phyloP scores from a whole-genome alignment of 1,140 invertebrate species.

The Physella acuta region DNA sequence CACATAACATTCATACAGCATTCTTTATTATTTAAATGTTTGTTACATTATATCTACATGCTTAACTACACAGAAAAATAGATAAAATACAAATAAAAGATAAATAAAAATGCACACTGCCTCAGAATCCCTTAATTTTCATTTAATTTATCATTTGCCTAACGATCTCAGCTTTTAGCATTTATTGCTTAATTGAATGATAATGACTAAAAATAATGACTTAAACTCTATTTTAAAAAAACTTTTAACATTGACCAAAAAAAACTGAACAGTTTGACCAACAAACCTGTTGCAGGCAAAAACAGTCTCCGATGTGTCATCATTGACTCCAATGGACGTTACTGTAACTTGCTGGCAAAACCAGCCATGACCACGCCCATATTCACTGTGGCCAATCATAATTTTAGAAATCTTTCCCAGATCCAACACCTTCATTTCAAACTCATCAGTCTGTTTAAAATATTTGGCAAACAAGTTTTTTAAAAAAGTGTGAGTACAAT shows the following conservation, averaged over 20 bases:
- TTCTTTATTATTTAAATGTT: too few relatives aligned
- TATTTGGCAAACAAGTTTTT: background rate
- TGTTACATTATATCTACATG: too few relatives aligned
- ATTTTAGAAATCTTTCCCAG: conserved; percentile 42
- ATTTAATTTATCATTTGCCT: too few relatives aligned
- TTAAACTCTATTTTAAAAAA: background rate
- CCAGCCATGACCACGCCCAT: conserved; percentile 50
- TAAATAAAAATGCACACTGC: too few relatives aligned
- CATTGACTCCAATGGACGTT: conserved; percentile 9
- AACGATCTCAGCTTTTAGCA: too few relatives aligned
- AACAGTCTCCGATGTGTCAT: conserved; percentile 31
- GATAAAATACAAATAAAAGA: too few relatives aligned
- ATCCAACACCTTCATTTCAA: conserved; percentile 41
- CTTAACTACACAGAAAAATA: too few relatives aligned
- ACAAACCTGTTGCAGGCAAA: conserved; percentile 46
- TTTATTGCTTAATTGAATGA: background rate
- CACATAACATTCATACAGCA: too few relatives aligned
- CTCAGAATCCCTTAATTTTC: too few relatives aligned
- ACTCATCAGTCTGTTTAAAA: conserved; percentile 42
- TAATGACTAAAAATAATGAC: background rate
- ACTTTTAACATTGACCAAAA: too few relatives aligned
- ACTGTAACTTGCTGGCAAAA: conserved; percentile 41
- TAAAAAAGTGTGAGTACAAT: too few relatives aligned
- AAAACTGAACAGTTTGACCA: too few relatives aligned
- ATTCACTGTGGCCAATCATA: conserved; percentile 44